Evolutionary conservation across 1,140 invertebrate genomes (phyloP).

Genomic region (Dendroctonus ponderosae): DNA sequence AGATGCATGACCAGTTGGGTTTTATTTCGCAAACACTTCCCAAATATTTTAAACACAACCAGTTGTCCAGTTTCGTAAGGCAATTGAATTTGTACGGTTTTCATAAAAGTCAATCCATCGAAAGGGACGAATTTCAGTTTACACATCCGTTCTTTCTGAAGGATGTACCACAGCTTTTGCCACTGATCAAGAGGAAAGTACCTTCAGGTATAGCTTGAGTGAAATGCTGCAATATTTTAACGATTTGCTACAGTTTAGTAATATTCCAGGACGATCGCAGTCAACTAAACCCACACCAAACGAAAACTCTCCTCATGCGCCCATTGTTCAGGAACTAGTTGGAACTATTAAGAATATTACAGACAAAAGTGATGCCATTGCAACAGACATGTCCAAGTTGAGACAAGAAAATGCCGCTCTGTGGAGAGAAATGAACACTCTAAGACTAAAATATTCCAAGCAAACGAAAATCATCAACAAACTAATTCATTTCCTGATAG

Average conservation of each 20-base stretch:
- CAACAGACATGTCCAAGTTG: constrained; percentile 31
- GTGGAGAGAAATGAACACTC: constrained; percentile 36
- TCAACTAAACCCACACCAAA: background rate
- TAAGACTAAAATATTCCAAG: constrained; percentile 37
- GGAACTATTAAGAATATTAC: constrained; percentile 25
- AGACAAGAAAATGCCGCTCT: constrained; percentile 38
- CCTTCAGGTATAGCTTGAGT: constrained; percentile 6
- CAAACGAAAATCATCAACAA: constrained; percentile 40
- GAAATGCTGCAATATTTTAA: no score
- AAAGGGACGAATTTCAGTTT: constrained; percentile 32
- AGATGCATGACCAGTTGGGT: constrained; percentile 37
- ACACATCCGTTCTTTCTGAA: constrained; percentile 35
- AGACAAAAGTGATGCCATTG: constrained; percentile 29
- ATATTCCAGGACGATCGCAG: background rate
- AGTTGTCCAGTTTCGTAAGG: constrained; percentile 39
- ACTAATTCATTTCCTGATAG: constrained; percentile 39
- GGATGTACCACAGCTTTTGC: constrained; percentile 34
- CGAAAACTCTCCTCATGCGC: no score
- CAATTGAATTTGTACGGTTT: constrained; percentile 43
- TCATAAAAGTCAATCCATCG: constrained; percentile 34
- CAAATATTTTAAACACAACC: constrained; percentile 41
- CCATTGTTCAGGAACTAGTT: constrained; percentile 22
- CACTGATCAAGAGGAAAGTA: constrained; percentile 37
- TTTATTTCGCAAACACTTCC: constrained; percentile 38
- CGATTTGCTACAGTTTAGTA: background rate